Evolutionary conservation across 2,113 vertebrate species (phyloP).

Genomic region (Antechinus flavipes): DNA sequence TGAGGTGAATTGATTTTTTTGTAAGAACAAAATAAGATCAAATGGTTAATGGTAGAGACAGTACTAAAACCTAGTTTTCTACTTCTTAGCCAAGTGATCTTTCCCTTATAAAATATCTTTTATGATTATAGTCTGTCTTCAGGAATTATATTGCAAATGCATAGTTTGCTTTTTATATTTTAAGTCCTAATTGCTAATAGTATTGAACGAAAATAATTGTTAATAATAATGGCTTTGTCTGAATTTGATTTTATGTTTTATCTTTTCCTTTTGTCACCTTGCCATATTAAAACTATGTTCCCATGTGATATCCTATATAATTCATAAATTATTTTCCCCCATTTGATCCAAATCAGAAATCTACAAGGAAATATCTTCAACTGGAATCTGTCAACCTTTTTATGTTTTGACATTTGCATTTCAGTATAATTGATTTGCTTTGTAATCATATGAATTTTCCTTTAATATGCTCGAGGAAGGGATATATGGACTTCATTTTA

Average conservation of each 20-base stretch:
- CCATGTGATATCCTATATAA: not conserved
- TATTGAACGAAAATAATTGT: not conserved
- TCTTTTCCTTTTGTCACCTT: not conserved
- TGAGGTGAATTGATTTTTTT: not conserved
- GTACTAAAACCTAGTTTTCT: not conserved
- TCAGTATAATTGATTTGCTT: not conserved
- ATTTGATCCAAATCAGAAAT: not conserved
- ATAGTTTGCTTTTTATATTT: not conserved
- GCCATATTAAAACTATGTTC: not conserved
- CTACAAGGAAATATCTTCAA: not conserved
- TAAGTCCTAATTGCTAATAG: not conserved
- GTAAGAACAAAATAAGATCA: not conserved
- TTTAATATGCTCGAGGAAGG: not conserved
- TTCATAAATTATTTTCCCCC: not conserved
- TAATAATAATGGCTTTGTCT: not conserved
- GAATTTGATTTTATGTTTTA: not conserved
- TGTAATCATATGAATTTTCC: not conserved
- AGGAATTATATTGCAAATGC: not conserved
- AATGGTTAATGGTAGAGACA: not conserved
- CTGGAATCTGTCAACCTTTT: not conserved
- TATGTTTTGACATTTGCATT: not conserved
- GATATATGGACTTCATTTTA: not conserved
- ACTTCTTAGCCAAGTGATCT: not conserved
- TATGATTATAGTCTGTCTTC: not conserved
- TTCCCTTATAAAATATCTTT: not conserved